These are phyloP conservation scores for Pecten maximus DNA, from an alignment of 2,888 invertebrate species.

Conservation along the genomic window DNA sequence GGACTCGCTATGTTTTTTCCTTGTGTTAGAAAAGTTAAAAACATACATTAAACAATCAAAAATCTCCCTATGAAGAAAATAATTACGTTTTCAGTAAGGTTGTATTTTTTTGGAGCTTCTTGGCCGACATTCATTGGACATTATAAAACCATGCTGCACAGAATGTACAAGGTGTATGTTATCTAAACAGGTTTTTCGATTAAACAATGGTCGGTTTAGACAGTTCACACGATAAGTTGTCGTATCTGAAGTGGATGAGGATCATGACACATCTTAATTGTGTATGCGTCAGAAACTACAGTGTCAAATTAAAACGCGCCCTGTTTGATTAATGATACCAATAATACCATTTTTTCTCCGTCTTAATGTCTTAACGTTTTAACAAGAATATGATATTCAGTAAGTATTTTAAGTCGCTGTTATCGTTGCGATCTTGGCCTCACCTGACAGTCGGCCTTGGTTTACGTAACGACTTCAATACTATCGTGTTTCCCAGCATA, in stretches of 20 bases:
- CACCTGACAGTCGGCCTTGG: not conserved
- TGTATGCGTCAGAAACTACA: not conserved
- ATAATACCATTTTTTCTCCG: not conserved
- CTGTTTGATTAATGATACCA: not conserved
- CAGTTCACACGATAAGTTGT: too few species aligned
- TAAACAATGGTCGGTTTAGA: too few species aligned
- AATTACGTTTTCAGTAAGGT: not conserved
- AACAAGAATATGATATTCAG: slow-evolving; percentile 24
- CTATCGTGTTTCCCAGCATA: not conserved
- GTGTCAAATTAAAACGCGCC: not conserved
- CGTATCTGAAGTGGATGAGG: not conserved
- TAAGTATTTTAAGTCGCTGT: slow-evolving; percentile 32
- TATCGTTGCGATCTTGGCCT: not conserved
- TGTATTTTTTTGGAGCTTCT: too few species aligned
- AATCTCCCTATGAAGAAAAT: not conserved
- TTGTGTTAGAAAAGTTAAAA: not conserved
- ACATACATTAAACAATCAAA: not conserved
- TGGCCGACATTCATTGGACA: too few species aligned
- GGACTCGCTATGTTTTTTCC: not conserved
- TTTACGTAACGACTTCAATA: slow-evolving; percentile 15
- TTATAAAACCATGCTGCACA: too few species aligned
- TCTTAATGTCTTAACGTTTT: slow-evolving; percentile 17
- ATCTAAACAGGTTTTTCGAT: too few species aligned
- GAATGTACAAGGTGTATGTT: too few species aligned
- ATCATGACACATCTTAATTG: not conserved